Base-by-base conservation (phyloP, 2,888 invertebrate genomes). In the Heliothis peltigera region DNA sequence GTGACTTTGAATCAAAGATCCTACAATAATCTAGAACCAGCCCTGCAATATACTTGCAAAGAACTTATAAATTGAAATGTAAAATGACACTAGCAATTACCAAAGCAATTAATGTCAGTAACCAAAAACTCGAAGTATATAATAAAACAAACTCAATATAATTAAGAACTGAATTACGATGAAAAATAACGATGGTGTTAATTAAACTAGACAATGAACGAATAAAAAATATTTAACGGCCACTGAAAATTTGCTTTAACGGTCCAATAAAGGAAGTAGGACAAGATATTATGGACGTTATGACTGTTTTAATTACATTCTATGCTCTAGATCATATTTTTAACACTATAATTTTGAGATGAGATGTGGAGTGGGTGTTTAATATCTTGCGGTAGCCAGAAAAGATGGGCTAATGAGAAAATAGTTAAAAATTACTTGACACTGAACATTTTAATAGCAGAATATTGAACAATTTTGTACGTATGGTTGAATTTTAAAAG, bases 221-320 rank as follows among this genome's bases (percentile, higher is more conserved):
- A 73, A 72, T 80, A 80, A 80, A 81, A 77, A 82, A 69, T 77
- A 80, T 77, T 65, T 82, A 68, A 80, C 75, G 70, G 64, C 66
- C 60, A 57, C 65, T 71, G 80, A 75, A 80, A 80, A 80, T 81
- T 80, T 81, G 70, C 48, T 80, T 82, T 77, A 80, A 80, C 66
- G 77, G 65, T 70, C 77, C 65, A 74, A 80, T 80, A 82, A 80
- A 82, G 67, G 62, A 79, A 75, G 62, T 63, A 58, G 73, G 69
- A 79, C 76, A 67, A 62, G 68, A 73, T 62, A 63, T 73, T 81
- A 81, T 68, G 65, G 60, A 68, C 54, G 52, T 75, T 69, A 69
- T 62, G 65, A 58, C 64, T 62, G 57, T 61, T 74, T 74, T 80
- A 70, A 80, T 80, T 62, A 66, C 70, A 48, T 67, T 70, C 55